Percentiles rank a stretch among this genome's conserved stretches.
phyloP scores from a whole-genome alignment of 2,888 invertebrate species.

The Leucania comma region DNA sequence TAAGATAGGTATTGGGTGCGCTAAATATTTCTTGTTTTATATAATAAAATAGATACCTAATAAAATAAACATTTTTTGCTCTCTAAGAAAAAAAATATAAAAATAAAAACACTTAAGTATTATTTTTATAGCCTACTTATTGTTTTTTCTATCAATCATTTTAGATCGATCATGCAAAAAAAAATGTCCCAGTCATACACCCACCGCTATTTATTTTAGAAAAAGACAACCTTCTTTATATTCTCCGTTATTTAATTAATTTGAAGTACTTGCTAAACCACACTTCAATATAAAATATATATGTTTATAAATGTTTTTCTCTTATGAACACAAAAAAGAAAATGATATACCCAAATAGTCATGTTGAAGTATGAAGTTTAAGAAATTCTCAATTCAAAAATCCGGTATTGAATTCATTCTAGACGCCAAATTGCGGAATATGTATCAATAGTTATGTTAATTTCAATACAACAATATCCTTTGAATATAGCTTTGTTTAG shows the following conservation, averaged over 20 bases:
- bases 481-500: neutral
- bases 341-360: neutral
- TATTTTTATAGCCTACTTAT: neutral
- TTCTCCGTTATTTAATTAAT: neutral
- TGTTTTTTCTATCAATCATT: neutral
- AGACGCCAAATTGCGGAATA: neutral
- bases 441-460: neutral
- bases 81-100: neutral
- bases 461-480: neutral
- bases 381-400: neutral
- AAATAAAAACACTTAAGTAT: constrained; percentile 10
- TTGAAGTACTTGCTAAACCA: neutral
- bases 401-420: neutral
- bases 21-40: neutral
- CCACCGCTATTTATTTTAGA: neutral
- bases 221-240: neutral
- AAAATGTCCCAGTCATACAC: neutral
- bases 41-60: neutral
- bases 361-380: neutral
- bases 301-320: neutral
- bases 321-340: neutral
- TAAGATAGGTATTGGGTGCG: neutral
- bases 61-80: neutral
- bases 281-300: neutral
- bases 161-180: neutral